Conservation (phyloP, 2,888 invertebrate genomes). For the Chymomyza amoena region DNA sequence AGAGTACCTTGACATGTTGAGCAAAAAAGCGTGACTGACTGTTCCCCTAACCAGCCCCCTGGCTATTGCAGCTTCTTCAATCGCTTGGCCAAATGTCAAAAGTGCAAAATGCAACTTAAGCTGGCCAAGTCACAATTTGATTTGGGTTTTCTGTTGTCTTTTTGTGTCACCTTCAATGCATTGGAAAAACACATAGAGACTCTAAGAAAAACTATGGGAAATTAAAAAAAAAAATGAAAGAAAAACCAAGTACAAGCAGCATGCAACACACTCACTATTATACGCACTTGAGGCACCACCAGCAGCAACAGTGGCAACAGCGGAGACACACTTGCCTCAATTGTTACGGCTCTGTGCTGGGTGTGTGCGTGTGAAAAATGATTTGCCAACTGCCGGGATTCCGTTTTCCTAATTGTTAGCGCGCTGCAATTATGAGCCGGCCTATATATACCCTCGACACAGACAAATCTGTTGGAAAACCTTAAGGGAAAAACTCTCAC, state of each 20-base stretch:
- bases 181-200: slow-evolving; percentile 29
- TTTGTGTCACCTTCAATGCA: slow-evolving; percentile 2
- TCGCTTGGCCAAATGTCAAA: slow-evolving; percentile 16
- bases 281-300: slow-evolving; percentile 44
- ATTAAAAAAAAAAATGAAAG: slow-evolving; percentile 18
- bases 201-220: slow-evolving; percentile 34
- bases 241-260: slow-evolving; percentile 26
- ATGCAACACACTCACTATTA: slow-evolving; percentile 15
- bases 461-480: slow-evolving; percentile 22
- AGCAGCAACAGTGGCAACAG: slow-evolving; percentile 9
- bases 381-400: slow-evolving; percentile 40
- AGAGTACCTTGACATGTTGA: background rate
- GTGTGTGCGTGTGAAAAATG: slow-evolving; percentile 45
- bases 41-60: too few relatives aligned
- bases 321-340: slow-evolving; percentile 19
- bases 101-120: slow-evolving; percentile 12
- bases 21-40: slow-evolving; percentile 10
- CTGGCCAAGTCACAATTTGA: slow-evolving; percentile 18
- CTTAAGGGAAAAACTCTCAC: slow-evolving; percentile 17
- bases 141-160: slow-evolving; percentile 9
- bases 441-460: background rate
- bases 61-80: background rate
- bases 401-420: background rate
- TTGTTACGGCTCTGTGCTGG: slow-evolving; percentile 19
- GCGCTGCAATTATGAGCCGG: background rate